phyloP scores from a whole-genome alignment of 2,888 invertebrate species.

The Allacma fusca region DNA sequence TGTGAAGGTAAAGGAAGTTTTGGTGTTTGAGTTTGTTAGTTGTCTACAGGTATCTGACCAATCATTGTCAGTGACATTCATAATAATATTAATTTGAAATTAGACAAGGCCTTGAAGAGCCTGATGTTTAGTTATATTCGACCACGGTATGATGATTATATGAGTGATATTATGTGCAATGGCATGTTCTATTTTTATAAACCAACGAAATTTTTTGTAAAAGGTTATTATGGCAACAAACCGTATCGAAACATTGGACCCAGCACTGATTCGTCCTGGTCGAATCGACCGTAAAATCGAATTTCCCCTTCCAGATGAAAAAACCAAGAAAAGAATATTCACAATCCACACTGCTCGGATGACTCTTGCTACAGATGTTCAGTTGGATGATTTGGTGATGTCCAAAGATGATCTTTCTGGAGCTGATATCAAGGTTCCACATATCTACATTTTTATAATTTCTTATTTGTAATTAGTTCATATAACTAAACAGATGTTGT shows the following conservation, averaged over 20 bases:
- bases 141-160: no score
- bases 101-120: no score
- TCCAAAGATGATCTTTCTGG: conserved; percentile 99
- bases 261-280: conserved; percentile 97
- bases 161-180: not conserved
- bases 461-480: no score
- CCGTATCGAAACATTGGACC: conserved; percentile 97
- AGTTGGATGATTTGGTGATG: conserved; percentile 96
- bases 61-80: no score
- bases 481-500: conserved; percentile 47
- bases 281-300: conserved; percentile 99
- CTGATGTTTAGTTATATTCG: no score
- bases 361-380: conserved; percentile 97
- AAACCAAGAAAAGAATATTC: conserved; percentile 95
- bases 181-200: not conserved
- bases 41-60: no score
- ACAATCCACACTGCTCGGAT: conserved; percentile 99
- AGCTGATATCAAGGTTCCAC: conserved; percentile 89
- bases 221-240: conserved; percentile 97
- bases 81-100: no score
- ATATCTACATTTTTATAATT: no score
- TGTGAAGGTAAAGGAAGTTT: conserved; percentile 78
- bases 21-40: not conserved
- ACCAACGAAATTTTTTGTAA: not conserved
- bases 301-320: conserved; percentile 98